phyloP scores from a whole-genome alignment of 2,113 vertebrate genomes.

The Ciconia stormi region DNA sequence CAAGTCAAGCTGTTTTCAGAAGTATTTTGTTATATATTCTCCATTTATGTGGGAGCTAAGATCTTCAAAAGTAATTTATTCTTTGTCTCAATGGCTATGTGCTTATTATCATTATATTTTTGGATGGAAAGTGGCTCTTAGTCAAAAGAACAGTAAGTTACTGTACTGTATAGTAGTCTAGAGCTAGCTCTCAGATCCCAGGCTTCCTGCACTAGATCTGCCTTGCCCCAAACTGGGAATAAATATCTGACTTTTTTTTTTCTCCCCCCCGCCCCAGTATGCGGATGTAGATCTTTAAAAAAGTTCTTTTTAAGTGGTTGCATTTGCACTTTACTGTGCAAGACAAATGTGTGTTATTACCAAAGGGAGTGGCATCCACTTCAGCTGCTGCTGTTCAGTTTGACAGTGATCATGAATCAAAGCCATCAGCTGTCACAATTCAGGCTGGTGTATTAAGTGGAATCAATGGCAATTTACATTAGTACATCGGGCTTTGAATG shows the following conservation, averaged over 20 bases:
- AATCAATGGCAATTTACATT: background rate
- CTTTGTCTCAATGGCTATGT: background rate
- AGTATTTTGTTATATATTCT: background rate
- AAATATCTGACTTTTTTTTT: background rate
- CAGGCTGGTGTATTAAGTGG: background rate
- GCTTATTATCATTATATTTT: background rate
- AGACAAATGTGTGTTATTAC: background rate
- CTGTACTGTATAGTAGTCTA: background rate
- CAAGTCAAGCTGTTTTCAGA: background rate
- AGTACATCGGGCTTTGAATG: background rate
- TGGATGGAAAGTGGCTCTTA: background rate
- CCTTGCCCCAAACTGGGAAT: background rate
- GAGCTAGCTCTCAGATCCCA: background rate
- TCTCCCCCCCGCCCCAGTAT: accelerated
- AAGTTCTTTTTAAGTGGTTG: background rate
- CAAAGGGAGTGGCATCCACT: background rate
- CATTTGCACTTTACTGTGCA: background rate
- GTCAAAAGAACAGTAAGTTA: background rate
- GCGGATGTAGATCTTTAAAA: background rate
- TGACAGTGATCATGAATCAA: background rate
- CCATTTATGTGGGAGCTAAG: background rate
- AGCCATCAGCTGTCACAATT: background rate
- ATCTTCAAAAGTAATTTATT: background rate
- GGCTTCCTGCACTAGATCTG: background rate
- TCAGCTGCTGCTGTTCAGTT: background rate